Evolutionary conservation across 2,888 invertebrate species (phyloP), one percentile per base, ranked within the genome.

Genomic region (Anthrax anthrax): DNA sequence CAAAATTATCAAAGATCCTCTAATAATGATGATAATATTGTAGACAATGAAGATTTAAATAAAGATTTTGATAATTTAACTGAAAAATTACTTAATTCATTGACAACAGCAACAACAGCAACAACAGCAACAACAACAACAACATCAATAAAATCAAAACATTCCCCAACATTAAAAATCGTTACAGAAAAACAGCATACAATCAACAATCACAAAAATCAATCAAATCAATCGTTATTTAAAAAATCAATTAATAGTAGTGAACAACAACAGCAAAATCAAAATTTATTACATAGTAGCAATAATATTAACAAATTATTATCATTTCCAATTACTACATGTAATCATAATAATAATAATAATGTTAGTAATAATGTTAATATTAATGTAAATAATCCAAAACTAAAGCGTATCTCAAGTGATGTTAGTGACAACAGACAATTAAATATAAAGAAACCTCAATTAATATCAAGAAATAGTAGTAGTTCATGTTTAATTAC

Each of bases 81-180:
- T 8, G 8, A 23, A 23, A 23, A 23, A 23, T 23, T 23, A 4
- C 5, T 23, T 6, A 23, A 23, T 23, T 8, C 23, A 23, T 23
- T 16, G 48, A 69, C 46, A 66, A 4, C 42, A 29, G 13, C 16
- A 27, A 18, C 23, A 40, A 40, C 19, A 27, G 29, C 29, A 32
- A 32, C 29, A 32, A 12, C 29, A 32, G 12, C 29, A 12, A 29
- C 29, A 29, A 29, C 29, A 29, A 29, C 29, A 29, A 29, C 29
- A 29, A 6, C 8, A 29, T 9, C 29, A 29, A 29, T 10, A 29
- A 12, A 6, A 29, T 9, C 29, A 29, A 29, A 23, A 23, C 23
- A 23, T 23, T 23, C 8, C n/a, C n/a, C n/a, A n/a, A n/a, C n/a
- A n/a, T 23, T 23, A 23, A 23, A 23, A 23, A 23, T 6, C 8